Evolutionary conservation across 35 echinoderm and acorn worm species (phyloP).

Genomic region (Lytechinus pictus): DNA sequence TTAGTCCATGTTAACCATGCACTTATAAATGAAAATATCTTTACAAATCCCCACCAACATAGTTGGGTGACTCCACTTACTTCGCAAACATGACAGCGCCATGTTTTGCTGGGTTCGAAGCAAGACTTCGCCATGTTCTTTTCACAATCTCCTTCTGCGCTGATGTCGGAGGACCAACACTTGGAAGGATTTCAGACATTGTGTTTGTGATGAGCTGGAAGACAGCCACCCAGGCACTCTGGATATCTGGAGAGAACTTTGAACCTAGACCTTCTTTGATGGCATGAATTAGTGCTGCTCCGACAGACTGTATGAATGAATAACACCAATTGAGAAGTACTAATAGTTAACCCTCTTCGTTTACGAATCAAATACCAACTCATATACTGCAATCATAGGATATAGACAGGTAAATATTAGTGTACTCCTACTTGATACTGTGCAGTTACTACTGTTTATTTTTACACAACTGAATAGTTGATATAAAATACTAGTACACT

Average conservation of each 20-base stretch:
- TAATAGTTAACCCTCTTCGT: too few relatives aligned
- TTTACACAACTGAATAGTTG: too few relatives aligned
- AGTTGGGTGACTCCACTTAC: background rate
- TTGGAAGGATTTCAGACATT: constrained; percentile 23
- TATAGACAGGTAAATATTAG: too few relatives aligned
- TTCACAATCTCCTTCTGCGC: constrained; percentile 52
- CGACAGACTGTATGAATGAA: background rate
- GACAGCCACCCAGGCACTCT: constrained; percentile 28
- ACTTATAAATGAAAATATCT: too few relatives aligned
- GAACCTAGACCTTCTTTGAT: constrained; percentile 31
- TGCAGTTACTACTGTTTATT: too few relatives aligned
- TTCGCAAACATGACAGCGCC: constrained; percentile 61
- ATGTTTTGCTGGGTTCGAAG: constrained; percentile 36
- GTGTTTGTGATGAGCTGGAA: constrained; percentile 9
- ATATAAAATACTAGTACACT: too few relatives aligned
- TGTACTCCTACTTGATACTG: too few relatives aligned
- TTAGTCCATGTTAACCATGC: too few relatives aligned
- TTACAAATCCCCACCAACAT: too few relatives aligned
- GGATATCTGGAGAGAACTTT: background rate
- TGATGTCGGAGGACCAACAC: background rate
- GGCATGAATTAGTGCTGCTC: background rate
- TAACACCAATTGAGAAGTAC: too few relatives aligned
- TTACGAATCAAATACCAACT: too few relatives aligned
- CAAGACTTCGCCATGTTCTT: constrained; percentile 39
- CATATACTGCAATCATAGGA: too few relatives aligned